A percentile compares a stretch with the other conserved stretches of the same genome.
phyloP scores from a whole-genome alignment of 2,888 invertebrate species.

The Embidobia sp. region DNA sequence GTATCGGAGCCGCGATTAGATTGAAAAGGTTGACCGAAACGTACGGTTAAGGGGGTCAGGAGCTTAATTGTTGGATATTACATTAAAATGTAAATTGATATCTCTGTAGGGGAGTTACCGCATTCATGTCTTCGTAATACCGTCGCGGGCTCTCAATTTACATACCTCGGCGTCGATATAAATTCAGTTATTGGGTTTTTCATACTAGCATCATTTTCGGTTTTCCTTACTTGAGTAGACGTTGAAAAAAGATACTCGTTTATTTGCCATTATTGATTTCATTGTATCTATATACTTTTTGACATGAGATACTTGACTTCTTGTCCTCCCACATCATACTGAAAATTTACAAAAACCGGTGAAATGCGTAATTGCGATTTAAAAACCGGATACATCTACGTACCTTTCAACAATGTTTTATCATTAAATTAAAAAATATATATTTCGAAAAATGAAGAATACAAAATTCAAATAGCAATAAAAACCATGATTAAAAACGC shows the following conservation, averaged over 20 bases:
- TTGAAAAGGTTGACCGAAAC: slow-evolving; percentile 22
- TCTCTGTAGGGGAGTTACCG: slow-evolving; percentile 17
- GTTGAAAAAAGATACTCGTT: slow-evolving; percentile 18
- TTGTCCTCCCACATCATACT: too few relatives aligned
- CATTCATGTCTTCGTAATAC: slow-evolving; percentile 33
- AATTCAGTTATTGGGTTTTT: slow-evolving; percentile 54
- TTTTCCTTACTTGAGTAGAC: slow-evolving; percentile 11
- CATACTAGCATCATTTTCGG: slow-evolving; percentile 18
- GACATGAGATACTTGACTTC: too few relatives aligned
- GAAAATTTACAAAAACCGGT: too few relatives aligned
- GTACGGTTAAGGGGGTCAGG: too few relatives aligned
- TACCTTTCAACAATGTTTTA: too few relatives aligned
- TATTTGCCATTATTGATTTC: slow-evolving; percentile 10
- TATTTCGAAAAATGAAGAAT: too few relatives aligned
- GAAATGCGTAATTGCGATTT: too few relatives aligned
- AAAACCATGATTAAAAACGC: too few relatives aligned
- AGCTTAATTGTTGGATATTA: slow-evolving; percentile 56
- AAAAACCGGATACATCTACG: too few relatives aligned
- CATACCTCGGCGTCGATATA: slow-evolving; percentile 46
- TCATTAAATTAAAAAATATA: too few relatives aligned
- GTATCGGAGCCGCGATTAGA: slow-evolving; percentile 14
- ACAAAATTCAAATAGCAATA: too few relatives aligned
- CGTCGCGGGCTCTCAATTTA: slow-evolving; percentile 31
- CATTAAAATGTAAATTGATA: slow-evolving; percentile 59
- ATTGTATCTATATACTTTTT: too few relatives aligned